Evolutionary conservation across 1,140 invertebrate genomes (phyloP).

Genomic region (Nymphalis io): DNA sequence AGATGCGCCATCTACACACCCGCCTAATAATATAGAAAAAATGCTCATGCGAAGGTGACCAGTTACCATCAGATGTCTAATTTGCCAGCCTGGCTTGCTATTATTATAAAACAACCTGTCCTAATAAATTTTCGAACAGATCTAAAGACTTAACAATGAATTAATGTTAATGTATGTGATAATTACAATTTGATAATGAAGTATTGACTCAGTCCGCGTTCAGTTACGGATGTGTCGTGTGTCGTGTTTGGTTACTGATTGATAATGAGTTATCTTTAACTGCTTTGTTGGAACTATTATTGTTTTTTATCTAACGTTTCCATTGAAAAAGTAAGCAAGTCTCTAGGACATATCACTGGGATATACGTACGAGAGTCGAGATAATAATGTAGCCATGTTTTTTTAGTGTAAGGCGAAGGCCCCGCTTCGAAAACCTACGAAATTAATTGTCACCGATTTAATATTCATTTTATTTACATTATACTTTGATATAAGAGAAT

Average conservation of each 20-base stretch:
- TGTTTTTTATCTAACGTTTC: not conserved
- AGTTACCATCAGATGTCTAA: too few species aligned
- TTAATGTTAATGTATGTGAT: conserved; percentile 15
- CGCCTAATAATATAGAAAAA: too few species aligned
- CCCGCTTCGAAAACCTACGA: not conserved
- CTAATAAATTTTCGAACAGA: not conserved
- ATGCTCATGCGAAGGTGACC: too few species aligned
- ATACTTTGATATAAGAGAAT: too few species aligned
- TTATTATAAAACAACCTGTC: too few species aligned
- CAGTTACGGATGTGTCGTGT: not conserved
- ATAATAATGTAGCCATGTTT: too few species aligned
- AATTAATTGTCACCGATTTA: not conserved
- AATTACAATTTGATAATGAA: conserved; percentile 19
- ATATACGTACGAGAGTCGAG: too few species aligned
- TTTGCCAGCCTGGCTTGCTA: too few species aligned
- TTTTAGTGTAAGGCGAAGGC: too few species aligned
- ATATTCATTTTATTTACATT: not conserved
- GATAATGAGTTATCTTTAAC: conserved; percentile 19
- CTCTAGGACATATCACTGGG: too few species aligned
- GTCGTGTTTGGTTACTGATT: conserved; percentile 16
- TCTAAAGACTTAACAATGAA: conserved; percentile 13
- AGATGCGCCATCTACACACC: too few species aligned
- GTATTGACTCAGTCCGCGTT: conserved; percentile 16
- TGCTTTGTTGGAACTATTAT: conserved; percentile 8
- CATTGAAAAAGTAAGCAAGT: not conserved